phyloP scores from a whole-genome alignment of 2,888 invertebrate genomes.

The Pseudococcus jackbeardsleyi region DNA sequence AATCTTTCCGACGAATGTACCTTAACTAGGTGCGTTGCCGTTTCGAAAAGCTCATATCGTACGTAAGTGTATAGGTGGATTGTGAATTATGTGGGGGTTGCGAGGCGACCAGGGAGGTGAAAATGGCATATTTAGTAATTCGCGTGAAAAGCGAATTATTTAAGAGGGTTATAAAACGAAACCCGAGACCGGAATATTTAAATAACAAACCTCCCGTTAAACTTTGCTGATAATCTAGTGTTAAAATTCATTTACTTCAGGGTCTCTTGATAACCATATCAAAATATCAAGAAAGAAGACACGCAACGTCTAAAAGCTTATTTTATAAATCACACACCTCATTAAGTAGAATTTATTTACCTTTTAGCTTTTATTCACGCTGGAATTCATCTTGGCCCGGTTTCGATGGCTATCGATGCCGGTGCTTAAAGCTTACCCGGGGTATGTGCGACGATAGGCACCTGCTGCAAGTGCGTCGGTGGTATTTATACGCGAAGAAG shows the following conservation, averaged over 20 bases:
- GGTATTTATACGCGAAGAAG: too few species aligned
- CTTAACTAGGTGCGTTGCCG: background rate
- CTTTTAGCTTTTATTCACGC: constrained; percentile 37
- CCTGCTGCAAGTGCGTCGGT: too few species aligned
- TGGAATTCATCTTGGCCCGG: constrained; percentile 29
- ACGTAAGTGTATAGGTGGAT: background rate
- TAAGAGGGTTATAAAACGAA: constrained; percentile 59
- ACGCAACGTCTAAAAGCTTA: constrained; percentile 52
- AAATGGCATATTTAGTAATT: constrained; percentile 60
- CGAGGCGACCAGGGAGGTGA: background rate
- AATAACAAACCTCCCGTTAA: constrained; percentile 56
- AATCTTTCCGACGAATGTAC: background rate
- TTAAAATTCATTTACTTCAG: constrained; percentile 54
- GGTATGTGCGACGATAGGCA: background rate
- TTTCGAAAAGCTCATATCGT: background rate
- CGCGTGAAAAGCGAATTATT: constrained; percentile 59
- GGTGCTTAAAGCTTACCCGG: background rate
- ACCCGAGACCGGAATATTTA: constrained; percentile 56
- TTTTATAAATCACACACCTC: constrained; percentile 50
- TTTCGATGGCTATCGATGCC: constrained; percentile 32
- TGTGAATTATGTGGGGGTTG: background rate
- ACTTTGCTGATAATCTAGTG: constrained; percentile 54
- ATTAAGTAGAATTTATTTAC: constrained; percentile 49
- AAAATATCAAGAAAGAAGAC: constrained; percentile 54
- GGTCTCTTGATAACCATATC: constrained; percentile 52